A percentile compares a stretch with the other conserved stretches of the same genome.
These are phyloP conservation scores for Ramazzottius varieornatus DNA, from an alignment of 2,888 invertebrate genomes.

Conservation along the genomic window DNA sequence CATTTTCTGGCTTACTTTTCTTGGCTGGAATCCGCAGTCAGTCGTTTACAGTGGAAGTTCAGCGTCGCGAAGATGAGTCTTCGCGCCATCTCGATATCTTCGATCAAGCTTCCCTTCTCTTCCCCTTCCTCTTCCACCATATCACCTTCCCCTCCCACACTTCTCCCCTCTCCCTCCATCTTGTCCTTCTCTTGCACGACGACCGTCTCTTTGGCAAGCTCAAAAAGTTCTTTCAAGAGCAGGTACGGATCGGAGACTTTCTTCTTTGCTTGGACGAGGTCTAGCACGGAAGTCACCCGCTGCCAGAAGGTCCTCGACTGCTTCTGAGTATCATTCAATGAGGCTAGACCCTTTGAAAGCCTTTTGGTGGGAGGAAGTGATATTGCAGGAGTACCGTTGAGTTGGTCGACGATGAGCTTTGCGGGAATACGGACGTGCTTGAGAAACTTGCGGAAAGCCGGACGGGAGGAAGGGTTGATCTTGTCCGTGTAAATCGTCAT, in stretches of 20 bases:
- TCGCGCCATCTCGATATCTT: too few species aligned
- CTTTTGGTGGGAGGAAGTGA: too few species aligned
- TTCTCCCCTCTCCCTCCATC: background rate
- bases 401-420: background rate
- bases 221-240: slow-evolving; percentile 47
- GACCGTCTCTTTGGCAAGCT: slow-evolving; percentile 37
- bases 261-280: slow-evolving; percentile 33
- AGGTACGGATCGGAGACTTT: slow-evolving; percentile 38
- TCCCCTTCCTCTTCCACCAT: too few species aligned
- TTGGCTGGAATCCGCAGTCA: background rate
- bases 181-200: background rate
- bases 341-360: too few species aligned
- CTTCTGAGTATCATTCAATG: background rate
- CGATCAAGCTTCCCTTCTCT: too few species aligned
- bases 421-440: background rate
- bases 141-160: background rate
- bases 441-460: background rate
- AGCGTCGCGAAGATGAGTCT: background rate
- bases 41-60: background rate
- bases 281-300: slow-evolving; percentile 18
- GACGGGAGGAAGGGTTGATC: background rate
- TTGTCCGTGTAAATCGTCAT: background rate
- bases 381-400: too few species aligned
- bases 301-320: slow-evolving; percentile 13
- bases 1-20: too few species aligned